Percentiles rank a stretch among this genome's conserved stretches.
phyloP scores from a whole-genome alignment of 2,797 vertebrate species.

The Lophotriccus pileatus region DNA sequence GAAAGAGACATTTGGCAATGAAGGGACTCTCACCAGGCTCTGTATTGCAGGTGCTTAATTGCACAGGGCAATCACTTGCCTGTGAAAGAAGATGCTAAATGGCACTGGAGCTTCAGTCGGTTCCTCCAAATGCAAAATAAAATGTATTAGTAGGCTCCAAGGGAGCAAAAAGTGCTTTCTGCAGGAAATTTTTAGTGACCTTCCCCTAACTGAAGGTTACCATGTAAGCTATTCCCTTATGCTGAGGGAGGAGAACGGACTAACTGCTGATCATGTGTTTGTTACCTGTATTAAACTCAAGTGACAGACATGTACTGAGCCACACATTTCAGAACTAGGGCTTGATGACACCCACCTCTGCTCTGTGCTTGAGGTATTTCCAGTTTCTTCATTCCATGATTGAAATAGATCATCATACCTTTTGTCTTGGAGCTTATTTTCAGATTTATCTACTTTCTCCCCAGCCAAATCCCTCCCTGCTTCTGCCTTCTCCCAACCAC shows the following conservation, averaged over 20 bases:
- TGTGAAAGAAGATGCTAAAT: slow-evolving; percentile 8
- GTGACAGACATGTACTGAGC: background rate
- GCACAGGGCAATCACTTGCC: background rate
- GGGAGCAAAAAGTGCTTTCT: background rate
- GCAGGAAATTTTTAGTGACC: background rate
- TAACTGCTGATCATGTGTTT: background rate
- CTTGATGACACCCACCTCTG: background rate
- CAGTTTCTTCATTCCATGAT: background rate
- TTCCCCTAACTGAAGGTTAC: background rate
- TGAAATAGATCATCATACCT: background rate
- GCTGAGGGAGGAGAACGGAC: background rate
- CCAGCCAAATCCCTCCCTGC: accelerated
- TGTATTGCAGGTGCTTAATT: slow-evolving; percentile 24
- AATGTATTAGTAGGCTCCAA: background rate
- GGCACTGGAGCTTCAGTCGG: background rate
- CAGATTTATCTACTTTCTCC: background rate
- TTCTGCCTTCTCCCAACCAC: background rate
- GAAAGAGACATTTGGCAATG: background rate
- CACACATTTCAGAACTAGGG: background rate
- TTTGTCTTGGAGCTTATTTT: background rate
- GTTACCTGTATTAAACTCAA: background rate
- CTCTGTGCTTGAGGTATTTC: background rate
- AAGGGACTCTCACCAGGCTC: background rate
- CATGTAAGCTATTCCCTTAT: background rate
- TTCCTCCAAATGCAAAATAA: slow-evolving; percentile 11